Evolutionary conservation across 1,140 invertebrate species (phyloP), one percentile per base, ranked within the genome.

Genomic region (Luehdorfia chinensis): DNA sequence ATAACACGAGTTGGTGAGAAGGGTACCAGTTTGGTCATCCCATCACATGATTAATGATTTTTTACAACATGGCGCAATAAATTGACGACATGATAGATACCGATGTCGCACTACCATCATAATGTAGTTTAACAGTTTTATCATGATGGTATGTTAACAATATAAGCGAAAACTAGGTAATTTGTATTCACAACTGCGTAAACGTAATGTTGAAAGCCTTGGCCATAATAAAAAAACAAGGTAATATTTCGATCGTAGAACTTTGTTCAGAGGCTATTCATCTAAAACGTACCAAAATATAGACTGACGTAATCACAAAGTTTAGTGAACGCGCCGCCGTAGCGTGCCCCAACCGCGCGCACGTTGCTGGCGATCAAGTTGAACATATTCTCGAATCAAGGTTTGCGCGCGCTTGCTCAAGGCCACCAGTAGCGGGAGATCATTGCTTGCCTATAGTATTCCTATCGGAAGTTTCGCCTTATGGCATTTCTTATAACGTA

Each of bases 291-390:
- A 66, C 70, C 59, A 64, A 75, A 78, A 79, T 69, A 72, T 50
- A 46, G 51, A 61, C 63, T 81, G 77, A 81, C 75, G 77, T 71
- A 78, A 81, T 68, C 43, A 28, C 59, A 81, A 72, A 78, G 77
- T 81, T 81, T 81, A 78, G 75, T 81, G 75, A 81, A 81, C 77
- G 77, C 73, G 56, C 33, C 37, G 30, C 59, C 51, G 58, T 51
- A 55, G 57, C 52, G 58, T 68, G 69, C 57, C 52, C 49, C 41
- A 56, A n/a, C n/a, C 57, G 60, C 50, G 27, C 44, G 59, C 48
- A 54, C 59, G 57, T 59, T 63, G 63, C 44, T 50, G 46, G 56
- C 51, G 18, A 53, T 47, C 53, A 50, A 54, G 57, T 39, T 53
- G 43, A 53, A 64, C 51, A 59, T 59, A 62, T 60, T 61, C 59